Evolutionary conservation across 2,888 invertebrate species (phyloP).

Genomic region (Polyommatus icarus): DNA sequence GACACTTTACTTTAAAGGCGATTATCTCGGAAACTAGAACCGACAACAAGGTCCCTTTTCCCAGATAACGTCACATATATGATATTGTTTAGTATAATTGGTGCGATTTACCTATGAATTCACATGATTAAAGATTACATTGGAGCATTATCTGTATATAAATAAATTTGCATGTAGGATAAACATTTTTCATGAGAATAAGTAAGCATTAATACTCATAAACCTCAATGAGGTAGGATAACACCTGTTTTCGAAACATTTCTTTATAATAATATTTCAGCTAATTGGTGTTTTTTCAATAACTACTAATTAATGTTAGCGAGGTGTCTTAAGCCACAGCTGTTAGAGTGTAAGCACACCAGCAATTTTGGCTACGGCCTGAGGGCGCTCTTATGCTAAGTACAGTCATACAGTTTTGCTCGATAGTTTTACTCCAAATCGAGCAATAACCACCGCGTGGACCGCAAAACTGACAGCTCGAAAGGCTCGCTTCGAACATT

Average conservation of each 20-base stretch:
- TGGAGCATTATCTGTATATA: neutral
- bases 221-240: neutral
- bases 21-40: too few relatives aligned
- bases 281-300: neutral
- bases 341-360: too few relatives aligned
- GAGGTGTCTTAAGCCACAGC: neutral
- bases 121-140: conserved; percentile 4
- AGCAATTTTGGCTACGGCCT: neutral
- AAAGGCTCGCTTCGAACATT: too few relatives aligned
- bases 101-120: neutral
- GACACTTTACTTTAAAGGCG: too few relatives aligned
- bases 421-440: too few relatives aligned
- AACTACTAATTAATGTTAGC: neutral
- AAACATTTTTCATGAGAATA: neutral
- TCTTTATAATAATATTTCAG: neutral
- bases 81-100: neutral
- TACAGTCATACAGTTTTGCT: too few relatives aligned
- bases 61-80: too few relatives aligned
- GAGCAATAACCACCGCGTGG: too few relatives aligned
- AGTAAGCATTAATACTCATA: conserved; percentile 11
- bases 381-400: neutral
- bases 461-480: too few relatives aligned
- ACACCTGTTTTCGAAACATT: neutral
- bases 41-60: too few relatives aligned
- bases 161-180: neutral